Percentiles rank a stretch among this genome's conserved stretches.
Conservation (phyloP, 1,140 invertebrate genomes). For the Zaprionus inermis region DNA sequence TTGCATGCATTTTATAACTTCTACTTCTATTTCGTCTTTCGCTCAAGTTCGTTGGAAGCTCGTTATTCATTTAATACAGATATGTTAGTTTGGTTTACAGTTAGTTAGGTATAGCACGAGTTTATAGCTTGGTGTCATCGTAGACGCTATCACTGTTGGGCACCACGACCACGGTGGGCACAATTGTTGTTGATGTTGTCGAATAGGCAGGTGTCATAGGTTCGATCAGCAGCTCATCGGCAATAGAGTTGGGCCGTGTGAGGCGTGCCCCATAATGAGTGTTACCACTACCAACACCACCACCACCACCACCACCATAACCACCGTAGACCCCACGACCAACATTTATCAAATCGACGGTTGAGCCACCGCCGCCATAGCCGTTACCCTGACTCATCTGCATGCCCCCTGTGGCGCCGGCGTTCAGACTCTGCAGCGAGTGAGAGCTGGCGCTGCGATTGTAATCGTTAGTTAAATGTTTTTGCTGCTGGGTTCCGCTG, state of each 20-base stretch:
- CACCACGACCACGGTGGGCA: slow-evolving; percentile 23
- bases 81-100: slow-evolving; percentile 34
- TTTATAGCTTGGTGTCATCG: slow-evolving; percentile 77
- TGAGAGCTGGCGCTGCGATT: slow-evolving; percentile 76
- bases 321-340: slow-evolving; percentile 31
- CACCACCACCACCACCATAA: slow-evolving; percentile 29
- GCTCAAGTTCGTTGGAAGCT: slow-evolving; percentile 41
- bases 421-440: slow-evolving; percentile 72
- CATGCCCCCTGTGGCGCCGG: slow-evolving; percentile 36
- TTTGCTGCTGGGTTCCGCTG: slow-evolving; percentile 48
- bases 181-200: background rate
- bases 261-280: slow-evolving; percentile 34
- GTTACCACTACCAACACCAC: slow-evolving; percentile 31
- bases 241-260: slow-evolving; percentile 59
- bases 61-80: slow-evolving; percentile 37
- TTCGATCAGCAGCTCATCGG: slow-evolving; percentile 68
- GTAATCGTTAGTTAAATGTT: slow-evolving; percentile 66
- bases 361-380: slow-evolving; percentile 47
- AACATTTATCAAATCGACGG: slow-evolving; percentile 59
- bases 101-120: background rate
- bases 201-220: slow-evolving; percentile 34
- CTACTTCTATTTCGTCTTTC: slow-evolving; percentile 1
- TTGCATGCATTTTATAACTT: slow-evolving; percentile 16
- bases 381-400: slow-evolving; percentile 61
- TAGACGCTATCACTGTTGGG: slow-evolving; percentile 68